Conservation (phyloP, 2,888 invertebrate species). For the Eugnorisma glareosa region DNA sequence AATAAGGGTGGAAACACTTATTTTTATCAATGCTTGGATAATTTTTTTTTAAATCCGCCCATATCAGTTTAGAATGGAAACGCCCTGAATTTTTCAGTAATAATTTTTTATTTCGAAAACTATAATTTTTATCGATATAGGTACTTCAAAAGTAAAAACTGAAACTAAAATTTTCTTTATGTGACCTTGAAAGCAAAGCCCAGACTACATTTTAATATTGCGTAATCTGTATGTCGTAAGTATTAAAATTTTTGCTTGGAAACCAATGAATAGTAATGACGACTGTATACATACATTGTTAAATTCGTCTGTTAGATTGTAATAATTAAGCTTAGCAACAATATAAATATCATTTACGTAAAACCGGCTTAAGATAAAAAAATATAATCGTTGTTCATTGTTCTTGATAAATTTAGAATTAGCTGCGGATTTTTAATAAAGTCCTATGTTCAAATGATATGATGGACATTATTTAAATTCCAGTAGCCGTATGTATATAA, state of each 20-base stretch:
- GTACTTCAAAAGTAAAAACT: no score
- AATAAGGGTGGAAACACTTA: no score
- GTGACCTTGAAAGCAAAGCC: no score
- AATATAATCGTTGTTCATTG: slow-evolving; percentile 15
- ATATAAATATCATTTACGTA: slow-evolving; percentile 3
- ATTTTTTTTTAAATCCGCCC: no score
- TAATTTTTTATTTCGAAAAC: no score
- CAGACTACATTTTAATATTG: background rate
- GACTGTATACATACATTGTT: background rate
- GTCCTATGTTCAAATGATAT: slow-evolving; percentile 4
- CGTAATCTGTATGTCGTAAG: background rate
- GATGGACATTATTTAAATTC: slow-evolving; percentile 30
- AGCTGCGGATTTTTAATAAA: slow-evolving; percentile 3
- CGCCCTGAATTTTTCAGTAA: no score
- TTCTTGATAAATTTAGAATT: slow-evolving; percentile 36
- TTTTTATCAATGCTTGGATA: no score
- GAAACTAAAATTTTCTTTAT: background rate
- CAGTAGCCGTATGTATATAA: slow-evolving; percentile 15
- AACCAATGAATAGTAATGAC: slow-evolving; percentile 11
- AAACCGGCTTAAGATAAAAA: slow-evolving; percentile 26
- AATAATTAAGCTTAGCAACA: slow-evolving; percentile 37
- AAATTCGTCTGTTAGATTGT: slow-evolving; percentile 18
- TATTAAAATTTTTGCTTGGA: background rate
- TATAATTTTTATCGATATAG: no score
- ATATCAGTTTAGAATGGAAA: no score